These are phyloP conservation scores for Ascaphus truei DNA, from an alignment of 2,113 vertebrate species.

Conservation along the genomic window DNA sequence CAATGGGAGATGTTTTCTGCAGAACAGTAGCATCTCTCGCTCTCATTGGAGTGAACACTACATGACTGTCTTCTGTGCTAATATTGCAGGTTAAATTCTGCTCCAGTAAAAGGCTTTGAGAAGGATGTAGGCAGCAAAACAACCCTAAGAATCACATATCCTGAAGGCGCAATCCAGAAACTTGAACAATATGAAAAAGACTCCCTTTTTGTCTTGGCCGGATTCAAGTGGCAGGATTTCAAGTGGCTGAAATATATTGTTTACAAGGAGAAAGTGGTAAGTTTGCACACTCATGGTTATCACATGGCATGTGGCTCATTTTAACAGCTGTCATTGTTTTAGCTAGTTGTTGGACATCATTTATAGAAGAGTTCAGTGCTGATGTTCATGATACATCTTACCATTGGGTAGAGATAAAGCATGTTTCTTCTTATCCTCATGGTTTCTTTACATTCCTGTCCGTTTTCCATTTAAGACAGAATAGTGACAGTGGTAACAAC, in stretches of 20 bases:
- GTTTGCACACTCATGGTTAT: conserved; percentile 36
- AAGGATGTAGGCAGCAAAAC: conserved; percentile 95
- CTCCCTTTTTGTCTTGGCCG: conserved; percentile 91
- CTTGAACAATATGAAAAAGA: conserved; percentile 84
- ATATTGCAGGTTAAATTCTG: conserved; percentile 83
- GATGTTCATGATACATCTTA: too few relatives aligned
- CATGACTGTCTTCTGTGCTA: conserved; percentile 22
- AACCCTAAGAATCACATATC: conserved; percentile 94
- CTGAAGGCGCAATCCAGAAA: conserved; percentile 93
- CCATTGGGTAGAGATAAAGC: too few relatives aligned
- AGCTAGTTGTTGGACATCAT: too few relatives aligned
- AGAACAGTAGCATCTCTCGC: not conserved
- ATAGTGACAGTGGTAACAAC: too few relatives aligned
- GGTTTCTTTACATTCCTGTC: too few relatives aligned
- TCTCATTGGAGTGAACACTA: too few relatives aligned
- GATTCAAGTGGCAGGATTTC: conserved; percentile 95
- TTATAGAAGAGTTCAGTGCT: too few relatives aligned
- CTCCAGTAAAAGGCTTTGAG: conserved; percentile 82
- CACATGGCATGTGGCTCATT: too few relatives aligned
- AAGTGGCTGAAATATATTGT: conserved; percentile 96
- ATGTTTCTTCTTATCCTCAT: too few relatives aligned
- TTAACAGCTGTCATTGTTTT: too few relatives aligned
- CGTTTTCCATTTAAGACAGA: too few relatives aligned
- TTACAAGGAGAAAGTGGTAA: conserved; percentile 93
- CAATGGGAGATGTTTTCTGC: too few relatives aligned